Evolutionary conservation across 2,797 vertebrate genomes (phyloP).

Genomic region (Sardinella longiceps): DNA sequence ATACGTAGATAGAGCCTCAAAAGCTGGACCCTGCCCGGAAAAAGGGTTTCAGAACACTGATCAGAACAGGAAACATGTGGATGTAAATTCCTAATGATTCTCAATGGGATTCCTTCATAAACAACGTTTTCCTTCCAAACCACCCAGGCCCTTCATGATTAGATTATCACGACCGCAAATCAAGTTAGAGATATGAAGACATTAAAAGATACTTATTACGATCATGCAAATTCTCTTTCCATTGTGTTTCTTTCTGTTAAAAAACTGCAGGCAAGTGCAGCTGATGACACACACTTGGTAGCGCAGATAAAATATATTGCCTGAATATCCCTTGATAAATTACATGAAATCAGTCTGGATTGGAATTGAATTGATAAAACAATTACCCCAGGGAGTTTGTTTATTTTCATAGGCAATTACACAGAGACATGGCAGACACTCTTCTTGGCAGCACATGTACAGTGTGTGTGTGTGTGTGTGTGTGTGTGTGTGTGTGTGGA

Average conservation of each 20-base stretch:
- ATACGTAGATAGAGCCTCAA: not conserved
- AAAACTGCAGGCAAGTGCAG: not conserved
- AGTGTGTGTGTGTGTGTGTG: not conserved
- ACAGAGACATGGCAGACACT: constrained; percentile 8
- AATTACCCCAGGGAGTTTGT: not conserved
- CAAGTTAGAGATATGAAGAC: not conserved
- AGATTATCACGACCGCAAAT: not conserved
- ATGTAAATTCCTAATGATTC: not conserved
- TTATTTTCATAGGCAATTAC: constrained; percentile 9
- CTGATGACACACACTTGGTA: not conserved
- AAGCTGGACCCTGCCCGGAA: not conserved
- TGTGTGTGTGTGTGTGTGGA: not conserved
- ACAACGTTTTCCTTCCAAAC: not conserved
- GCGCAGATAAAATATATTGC: not conserved
- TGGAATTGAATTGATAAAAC: not conserved
- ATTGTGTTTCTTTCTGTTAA: not conserved
- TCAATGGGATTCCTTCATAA: not conserved
- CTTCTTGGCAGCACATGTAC: not conserved
- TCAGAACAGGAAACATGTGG: constrained; percentile 1
- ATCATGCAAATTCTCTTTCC: not conserved
- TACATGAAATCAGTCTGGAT: not conserved
- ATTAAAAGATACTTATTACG: not conserved
- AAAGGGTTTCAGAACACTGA: not conserved
- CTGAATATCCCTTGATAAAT: constrained; percentile 15
- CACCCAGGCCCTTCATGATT: not conserved